Conservation (phyloP, 2,113 vertebrate genomes). For the Psittacula cyanocephala region DNA sequence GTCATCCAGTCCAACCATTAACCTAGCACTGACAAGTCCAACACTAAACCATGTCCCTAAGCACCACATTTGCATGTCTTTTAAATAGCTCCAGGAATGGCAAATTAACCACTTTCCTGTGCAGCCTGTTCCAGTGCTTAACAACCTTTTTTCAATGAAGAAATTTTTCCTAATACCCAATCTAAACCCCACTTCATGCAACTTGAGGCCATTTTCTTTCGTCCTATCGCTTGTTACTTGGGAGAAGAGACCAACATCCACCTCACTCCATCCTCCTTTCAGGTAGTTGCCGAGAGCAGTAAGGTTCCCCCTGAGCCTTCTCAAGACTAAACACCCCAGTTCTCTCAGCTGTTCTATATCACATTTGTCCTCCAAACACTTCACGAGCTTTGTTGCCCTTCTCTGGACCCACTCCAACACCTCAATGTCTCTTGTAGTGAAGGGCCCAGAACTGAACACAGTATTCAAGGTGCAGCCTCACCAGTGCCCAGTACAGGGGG, state of each 20-base stretch:
- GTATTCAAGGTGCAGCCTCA: not conserved
- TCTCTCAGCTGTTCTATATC: not conserved
- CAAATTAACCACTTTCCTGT: not conserved
- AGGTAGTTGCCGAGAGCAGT: not conserved
- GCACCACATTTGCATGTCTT: not conserved
- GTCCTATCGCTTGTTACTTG: not conserved
- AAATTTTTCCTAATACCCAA: not conserved
- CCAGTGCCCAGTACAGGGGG: too few species aligned
- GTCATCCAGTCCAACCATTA: not conserved
- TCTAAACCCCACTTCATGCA: not conserved
- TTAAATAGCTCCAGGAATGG: not conserved
- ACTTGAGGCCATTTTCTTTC: not conserved
- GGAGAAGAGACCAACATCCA: not conserved
- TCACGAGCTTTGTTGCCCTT: not conserved
- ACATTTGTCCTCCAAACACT: not conserved
- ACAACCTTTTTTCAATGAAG: not conserved
- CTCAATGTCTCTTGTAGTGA: not conserved
- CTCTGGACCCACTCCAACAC: not conserved
- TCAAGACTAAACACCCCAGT: not conserved
- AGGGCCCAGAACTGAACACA: not conserved
- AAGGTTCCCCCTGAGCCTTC: not conserved
- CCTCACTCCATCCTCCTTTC: accelerated
- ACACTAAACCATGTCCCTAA: not conserved
- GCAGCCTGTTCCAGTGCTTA: not conserved
- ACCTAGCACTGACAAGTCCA: not conserved